Evolutionary conservation across 2,888 invertebrate species (phyloP), one percentile per base, ranked within the genome.

Genomic region (Melanchra persicariae): DNA sequence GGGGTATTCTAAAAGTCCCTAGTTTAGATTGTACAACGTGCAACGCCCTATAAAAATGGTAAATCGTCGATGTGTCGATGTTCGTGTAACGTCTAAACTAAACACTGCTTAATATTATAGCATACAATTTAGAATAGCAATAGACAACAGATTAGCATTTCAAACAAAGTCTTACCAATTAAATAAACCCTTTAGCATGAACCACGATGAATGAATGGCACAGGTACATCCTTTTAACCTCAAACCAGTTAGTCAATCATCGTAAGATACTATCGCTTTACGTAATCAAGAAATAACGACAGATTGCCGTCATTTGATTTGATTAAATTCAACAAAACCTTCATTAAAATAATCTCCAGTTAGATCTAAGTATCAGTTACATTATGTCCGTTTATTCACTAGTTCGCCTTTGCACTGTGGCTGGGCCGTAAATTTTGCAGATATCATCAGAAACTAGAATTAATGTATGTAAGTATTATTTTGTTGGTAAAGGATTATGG

Each of bases 331-430:
- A 82, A 86, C 81, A 82, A 84, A 85, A 84, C 85, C 84, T 83
- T 87, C 85, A 85, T 86, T 84, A 85, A 70, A 86, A 80, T 86
- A 77, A 86, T 87, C 86, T 80, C 22, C 26, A 71, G 74, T 79
- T 76, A 51, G n/a, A 84, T 82, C 86, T 75, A n/a, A 17, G 70
- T 82, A 85, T 84, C 74, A 74, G 74, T 77, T 75, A 80, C 80
- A 82, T 86, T 82, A 81, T 74, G 81, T 79, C 72, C 82, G 69
- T 74, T 85, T 79, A 86, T 72, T 74, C 72, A 74, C 76, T 70
- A 74, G 79, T 79, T 87, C 74, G 74, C 85, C 85, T 87, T 87
- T 84, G 82, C 78, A 77, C 78, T 69, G 60, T 65, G 67, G 52
- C 62, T 47, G 51, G 17, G 74, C 61, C 70, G 79, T 85, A 84